These are phyloP conservation scores for Drosophila rellima DNA, from an alignment of 2,888 invertebrate genomes.

Conservation along the genomic window DNA sequence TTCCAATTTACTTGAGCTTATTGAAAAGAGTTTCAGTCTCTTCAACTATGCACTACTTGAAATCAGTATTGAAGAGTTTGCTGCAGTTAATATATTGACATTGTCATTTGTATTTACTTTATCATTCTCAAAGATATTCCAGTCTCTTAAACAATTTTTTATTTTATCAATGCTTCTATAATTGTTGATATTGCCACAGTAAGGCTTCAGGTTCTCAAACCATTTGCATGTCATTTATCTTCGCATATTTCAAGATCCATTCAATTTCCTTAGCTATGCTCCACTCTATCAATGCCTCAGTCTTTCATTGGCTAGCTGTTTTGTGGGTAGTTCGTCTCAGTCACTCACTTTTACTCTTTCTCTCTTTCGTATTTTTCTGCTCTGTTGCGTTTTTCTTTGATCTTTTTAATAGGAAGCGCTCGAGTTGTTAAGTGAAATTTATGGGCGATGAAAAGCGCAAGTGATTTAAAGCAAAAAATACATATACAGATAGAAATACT, in stretches of 20 bases:
- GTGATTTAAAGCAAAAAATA: conserved; percentile 53
- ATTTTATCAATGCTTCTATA: background rate
- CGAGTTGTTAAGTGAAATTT: conserved; percentile 58
- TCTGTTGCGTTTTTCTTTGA: conserved; percentile 58
- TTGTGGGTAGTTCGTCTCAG: conserved; percentile 21
- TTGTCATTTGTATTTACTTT: background rate
- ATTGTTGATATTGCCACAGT: conserved; percentile 2
- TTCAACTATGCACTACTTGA: background rate
- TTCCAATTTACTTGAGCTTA: background rate
- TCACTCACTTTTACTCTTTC: background rate
- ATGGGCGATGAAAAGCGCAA: conserved; percentile 70
- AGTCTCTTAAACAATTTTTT: background rate
- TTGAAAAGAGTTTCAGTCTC: background rate
- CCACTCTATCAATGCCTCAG: conserved; percentile 43
- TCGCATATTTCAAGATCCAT: background rate
- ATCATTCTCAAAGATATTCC: background rate
- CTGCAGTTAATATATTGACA: conserved; percentile 26
- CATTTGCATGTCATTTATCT: background rate
- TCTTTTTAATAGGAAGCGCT: conserved; percentile 56
- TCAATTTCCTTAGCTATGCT: conserved; percentile 8
- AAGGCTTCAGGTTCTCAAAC: background rate
- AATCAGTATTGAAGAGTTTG: background rate
- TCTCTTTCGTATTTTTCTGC: conserved; percentile 5
- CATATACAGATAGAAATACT: conserved; percentile 11
- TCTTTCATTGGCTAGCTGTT: conserved; percentile 42